Evolutionary conservation across 2,113 vertebrate genomes (phyloP).

Genomic region (Procapra przewalskii): DNA sequence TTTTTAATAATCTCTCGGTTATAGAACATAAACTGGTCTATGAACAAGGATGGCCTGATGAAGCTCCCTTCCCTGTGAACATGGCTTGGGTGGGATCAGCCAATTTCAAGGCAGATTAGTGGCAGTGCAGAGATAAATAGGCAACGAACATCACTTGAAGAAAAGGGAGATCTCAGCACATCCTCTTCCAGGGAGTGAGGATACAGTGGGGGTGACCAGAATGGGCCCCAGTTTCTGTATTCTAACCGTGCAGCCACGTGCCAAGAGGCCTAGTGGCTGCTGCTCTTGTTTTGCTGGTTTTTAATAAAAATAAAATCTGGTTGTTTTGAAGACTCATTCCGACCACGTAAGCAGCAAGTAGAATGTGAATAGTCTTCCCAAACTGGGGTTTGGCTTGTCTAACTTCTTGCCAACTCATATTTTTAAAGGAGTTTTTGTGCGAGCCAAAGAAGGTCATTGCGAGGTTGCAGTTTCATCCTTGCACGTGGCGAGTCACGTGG

Average conservation of each 20-base stretch:
- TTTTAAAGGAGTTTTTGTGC: not conserved
- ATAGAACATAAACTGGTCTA: slow-evolving; percentile 74
- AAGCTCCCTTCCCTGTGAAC: slow-evolving; percentile 77
- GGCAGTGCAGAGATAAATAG: slow-evolving; percentile 75
- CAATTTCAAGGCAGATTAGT: slow-evolving; percentile 83
- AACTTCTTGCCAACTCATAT: not conserved
- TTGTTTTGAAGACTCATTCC: not conserved
- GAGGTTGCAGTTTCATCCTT: not conserved
- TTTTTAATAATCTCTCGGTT: slow-evolving; percentile 81
- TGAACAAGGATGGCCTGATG: slow-evolving; percentile 75
- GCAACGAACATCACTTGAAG: slow-evolving; percentile 63
- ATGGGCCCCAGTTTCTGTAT: not conserved
- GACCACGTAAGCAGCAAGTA: not conserved
- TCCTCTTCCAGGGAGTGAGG: not conserved
- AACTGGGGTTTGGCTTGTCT: not conserved
- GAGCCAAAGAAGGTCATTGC: not conserved
- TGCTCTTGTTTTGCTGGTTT: accelerated
- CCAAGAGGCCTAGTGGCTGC: not conserved
- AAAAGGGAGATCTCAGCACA: slow-evolving; percentile 66
- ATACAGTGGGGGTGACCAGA: not conserved
- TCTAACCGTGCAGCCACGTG: not conserved
- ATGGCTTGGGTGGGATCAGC: slow-evolving; percentile 76
- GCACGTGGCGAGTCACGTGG: not conserved
- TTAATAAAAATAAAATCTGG: not conserved
- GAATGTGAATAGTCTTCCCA: slow-evolving; percentile 10